A percentile compares a stretch with the other conserved stretches of the same genome.
phyloP scores from a whole-genome alignment of 1,140 invertebrate genomes.

The Drosophila burlai region DNA sequence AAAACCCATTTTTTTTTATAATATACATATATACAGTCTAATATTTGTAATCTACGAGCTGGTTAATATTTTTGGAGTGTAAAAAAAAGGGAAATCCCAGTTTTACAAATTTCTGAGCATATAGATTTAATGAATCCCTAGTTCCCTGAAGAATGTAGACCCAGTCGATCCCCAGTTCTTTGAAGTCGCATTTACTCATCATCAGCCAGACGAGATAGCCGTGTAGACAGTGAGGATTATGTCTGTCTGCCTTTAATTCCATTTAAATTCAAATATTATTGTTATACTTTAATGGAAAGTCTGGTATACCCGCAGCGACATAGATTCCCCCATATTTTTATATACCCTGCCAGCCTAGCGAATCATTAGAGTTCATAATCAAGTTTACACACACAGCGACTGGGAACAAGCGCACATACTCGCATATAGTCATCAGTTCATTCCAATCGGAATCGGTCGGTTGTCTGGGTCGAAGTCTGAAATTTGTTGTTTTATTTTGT shows the following conservation, averaged over 20 bases:
- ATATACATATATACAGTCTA: too few species aligned
- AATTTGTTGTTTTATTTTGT: slow-evolving; percentile 51
- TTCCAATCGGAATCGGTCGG: slow-evolving; percentile 65
- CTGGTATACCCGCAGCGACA: slow-evolving; percentile 13
- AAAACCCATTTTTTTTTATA: background rate
- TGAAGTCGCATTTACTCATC: slow-evolving; percentile 5
- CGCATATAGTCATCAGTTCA: slow-evolving; percentile 45
- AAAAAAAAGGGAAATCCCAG: background rate
- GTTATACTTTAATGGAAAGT: background rate
- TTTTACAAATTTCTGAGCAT: background rate
- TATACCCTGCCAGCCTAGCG: slow-evolving; percentile 23
- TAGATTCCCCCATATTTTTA: background rate
- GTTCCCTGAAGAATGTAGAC: background rate
- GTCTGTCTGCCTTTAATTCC: background rate
- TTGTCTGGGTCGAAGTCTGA: slow-evolving; percentile 78
- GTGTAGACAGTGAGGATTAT: slow-evolving; percentile 3
- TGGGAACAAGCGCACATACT: slow-evolving; percentile 1
- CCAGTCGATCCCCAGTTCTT: background rate
- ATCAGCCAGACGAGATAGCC: slow-evolving; percentile 1
- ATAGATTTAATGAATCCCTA: background rate
- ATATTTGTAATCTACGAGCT: background rate
- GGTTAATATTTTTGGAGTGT: too few species aligned
- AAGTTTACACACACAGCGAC: slow-evolving; percentile 31
- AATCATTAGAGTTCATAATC: slow-evolving; percentile 62
- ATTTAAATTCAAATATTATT: slow-evolving; percentile 4